These are phyloP conservation scores for Bombus balteatus DNA, from an alignment of 1,140 invertebrate genomes.

Conservation along the genomic window DNA sequence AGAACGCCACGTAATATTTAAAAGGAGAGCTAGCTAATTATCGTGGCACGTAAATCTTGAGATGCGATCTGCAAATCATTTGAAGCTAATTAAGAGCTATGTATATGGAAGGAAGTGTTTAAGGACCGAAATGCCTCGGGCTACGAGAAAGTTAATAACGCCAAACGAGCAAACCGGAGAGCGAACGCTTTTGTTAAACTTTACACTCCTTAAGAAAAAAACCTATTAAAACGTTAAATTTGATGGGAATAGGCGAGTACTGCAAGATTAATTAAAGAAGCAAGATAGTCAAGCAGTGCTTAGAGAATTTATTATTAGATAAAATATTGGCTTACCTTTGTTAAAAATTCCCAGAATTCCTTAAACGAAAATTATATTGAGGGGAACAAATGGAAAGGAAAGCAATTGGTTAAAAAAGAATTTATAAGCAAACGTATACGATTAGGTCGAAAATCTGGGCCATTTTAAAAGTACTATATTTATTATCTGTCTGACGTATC, in stretches of 20 bases:
- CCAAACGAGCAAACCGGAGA: background rate
- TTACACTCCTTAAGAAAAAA: background rate
- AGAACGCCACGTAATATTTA: too few relatives aligned
- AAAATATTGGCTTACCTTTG: background rate
- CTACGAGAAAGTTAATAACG: background rate
- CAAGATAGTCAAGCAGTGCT: too few relatives aligned
- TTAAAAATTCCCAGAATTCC: background rate
- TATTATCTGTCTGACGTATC: slow-evolving; percentile 57
- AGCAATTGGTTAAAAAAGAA: background rate
- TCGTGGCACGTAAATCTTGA: background rate
- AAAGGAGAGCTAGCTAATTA: slow-evolving; percentile 3
- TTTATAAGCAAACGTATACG: background rate
- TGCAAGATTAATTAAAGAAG: background rate
- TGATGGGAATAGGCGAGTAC: background rate
- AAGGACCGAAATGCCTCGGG: background rate
- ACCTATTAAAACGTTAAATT: background rate
- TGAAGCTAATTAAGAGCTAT: slow-evolving; percentile 13
- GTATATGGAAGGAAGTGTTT: background rate
- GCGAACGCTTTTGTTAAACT: background rate
- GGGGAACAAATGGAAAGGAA: background rate
- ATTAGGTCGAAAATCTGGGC: background rate
- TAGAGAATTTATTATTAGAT: background rate
- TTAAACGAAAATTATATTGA: background rate
- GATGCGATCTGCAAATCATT: background rate
- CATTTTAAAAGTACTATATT: slow-evolving; percentile 73